A percentile compares a stretch with the other conserved stretches of the same genome.
phyloP scores from a whole-genome alignment of 2,113 vertebrate species.

The Raja brachyura region DNA sequence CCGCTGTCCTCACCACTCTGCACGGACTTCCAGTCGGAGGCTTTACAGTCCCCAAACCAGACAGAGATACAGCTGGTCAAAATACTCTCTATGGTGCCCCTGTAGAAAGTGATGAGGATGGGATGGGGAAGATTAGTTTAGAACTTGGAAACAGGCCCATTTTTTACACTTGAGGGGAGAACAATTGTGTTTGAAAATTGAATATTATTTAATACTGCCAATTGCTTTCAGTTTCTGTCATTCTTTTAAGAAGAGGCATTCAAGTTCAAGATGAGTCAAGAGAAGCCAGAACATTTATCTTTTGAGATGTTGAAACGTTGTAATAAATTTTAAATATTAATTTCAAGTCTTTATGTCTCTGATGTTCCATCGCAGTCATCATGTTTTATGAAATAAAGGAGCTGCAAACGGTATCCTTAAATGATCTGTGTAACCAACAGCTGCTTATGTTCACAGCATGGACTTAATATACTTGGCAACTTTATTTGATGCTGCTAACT shows the following conservation, averaged over 20 bases:
- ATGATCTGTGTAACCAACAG: slow-evolving; percentile 27
- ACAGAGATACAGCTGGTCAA: no score
- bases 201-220: background rate
- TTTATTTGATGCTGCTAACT: background rate
- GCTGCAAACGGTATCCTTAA: slow-evolving; percentile 3
- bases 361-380: background rate
- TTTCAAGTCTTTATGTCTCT: background rate
- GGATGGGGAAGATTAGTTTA: no score
- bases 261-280: background rate
- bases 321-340: slow-evolving; percentile 33
- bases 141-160: no score
- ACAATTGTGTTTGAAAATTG: background rate
- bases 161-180: background rate
- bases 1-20: no score
- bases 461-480: background rate
- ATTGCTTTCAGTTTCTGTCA: background rate
- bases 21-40: no score
- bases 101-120: no score
- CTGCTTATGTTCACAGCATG: slow-evolving; percentile 7
- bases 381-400: slow-evolving; percentile 32
- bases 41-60: no score
- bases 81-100: no score
- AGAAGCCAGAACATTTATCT: background rate
- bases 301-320: background rate
- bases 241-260: background rate